Evolutionary conservation across 2,113 vertebrate species (phyloP).

Genomic region (Rhynchomys soricoides): DNA sequence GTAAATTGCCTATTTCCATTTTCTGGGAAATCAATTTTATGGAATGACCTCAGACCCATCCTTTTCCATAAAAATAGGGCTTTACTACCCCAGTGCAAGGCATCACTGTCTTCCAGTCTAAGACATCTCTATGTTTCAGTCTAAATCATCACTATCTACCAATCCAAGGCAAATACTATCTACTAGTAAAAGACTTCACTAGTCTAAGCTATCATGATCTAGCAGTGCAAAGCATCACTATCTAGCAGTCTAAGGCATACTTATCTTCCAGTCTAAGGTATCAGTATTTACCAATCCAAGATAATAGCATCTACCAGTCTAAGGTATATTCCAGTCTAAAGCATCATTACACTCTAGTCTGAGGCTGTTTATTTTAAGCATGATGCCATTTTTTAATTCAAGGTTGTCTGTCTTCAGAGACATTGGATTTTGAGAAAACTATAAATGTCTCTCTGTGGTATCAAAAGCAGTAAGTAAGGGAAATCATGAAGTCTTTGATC

Average conservation of each 20-base stretch:
- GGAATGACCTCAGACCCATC: conserved; percentile 81
- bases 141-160: no score
- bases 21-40: conserved; percentile 82
- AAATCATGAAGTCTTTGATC: conserved; percentile 45
- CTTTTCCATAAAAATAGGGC: conserved; percentile 79
- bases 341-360: not conserved
- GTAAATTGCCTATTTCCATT: conserved; percentile 82
- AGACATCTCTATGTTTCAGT: not conserved
- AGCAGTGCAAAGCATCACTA: no score
- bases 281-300: not conserved
- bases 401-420: conserved; percentile 71
- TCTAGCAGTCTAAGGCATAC: conserved; percentile 71
- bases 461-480: conserved; percentile 38
- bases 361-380: conserved; percentile 51
- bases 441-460: conserved; percentile 47
- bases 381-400: conserved; percentile 65
- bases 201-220: not conserved
- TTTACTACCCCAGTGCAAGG: conserved; percentile 79
- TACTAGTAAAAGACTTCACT: no score
- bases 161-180: conserved; percentile 8
- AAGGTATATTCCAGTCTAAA: not conserved
- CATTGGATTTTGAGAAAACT: conserved; percentile 67
- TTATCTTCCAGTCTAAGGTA: not conserved
- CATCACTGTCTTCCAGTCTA: conserved; percentile 51
- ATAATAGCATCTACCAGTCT: not conserved